Percentiles rank a stretch among this genome's conserved stretches.
These are phyloP conservation scores for Drosophila gunungcola DNA, from an alignment of 1,140 invertebrate genomes.

Conservation along the genomic window DNA sequence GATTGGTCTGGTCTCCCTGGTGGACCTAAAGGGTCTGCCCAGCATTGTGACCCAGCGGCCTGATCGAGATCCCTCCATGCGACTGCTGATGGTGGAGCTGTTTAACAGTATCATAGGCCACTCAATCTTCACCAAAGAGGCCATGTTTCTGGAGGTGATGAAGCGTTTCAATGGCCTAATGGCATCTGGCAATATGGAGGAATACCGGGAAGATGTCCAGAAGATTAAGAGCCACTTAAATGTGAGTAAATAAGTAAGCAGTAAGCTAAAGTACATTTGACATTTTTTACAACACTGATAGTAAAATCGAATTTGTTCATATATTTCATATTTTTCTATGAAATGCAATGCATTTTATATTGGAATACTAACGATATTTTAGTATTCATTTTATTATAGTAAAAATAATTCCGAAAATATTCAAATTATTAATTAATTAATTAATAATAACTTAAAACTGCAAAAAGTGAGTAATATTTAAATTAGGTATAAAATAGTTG, in stretches of 20 bases:
- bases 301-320: no score
- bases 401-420: no score
- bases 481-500: no score
- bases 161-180: conserved; percentile 55
- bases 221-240: conserved; percentile 44
- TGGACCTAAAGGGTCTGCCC: conserved; percentile 68
- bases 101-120: conserved; percentile 64
- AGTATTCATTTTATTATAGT: no score
- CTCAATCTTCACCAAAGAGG: conserved; percentile 71
- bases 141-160: conserved; percentile 71
- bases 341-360: no score
- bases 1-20: conserved; percentile 44
- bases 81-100: conserved; percentile 54
- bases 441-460: no score
- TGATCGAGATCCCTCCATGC: conserved; percentile 43
- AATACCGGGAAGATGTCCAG: conserved; percentile 48
- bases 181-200: conserved; percentile 21
- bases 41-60: conserved; percentile 69
- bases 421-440: no score
- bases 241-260: conserved; percentile 26
- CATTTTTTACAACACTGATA: no score
- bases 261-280: no score
- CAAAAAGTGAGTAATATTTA: no score
- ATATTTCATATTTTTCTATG: no score
- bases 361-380: no score